Evolutionary conservation across 2,888 invertebrate genomes (phyloP), one percentile per base, ranked within the genome.

Genomic region (Drosophila putrida): DNA sequence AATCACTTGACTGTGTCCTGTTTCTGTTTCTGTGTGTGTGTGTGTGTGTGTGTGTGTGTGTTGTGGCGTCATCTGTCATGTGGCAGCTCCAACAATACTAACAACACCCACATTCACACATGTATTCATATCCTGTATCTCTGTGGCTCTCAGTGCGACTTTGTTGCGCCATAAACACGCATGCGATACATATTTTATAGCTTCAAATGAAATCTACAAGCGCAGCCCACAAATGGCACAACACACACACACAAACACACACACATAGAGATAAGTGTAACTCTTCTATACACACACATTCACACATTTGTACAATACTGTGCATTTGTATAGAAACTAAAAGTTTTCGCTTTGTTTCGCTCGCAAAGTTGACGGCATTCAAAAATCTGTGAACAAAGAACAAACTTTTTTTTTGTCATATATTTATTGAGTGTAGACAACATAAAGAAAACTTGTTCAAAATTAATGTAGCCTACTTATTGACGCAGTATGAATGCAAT

Each of bases 111-210:
- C 35, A 57, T 10, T 10, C 27, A 15, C 44, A 57, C 57, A 41
- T 64, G 55, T 77, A 62, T 68, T 41, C 50, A 50, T 38, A 50
- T 50, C 0, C 51, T 66, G 57, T 74, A 51, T 60, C 39, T 60
- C 43, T 66, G 36, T 61, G 15, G 38, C 20, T 51, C 28, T 36
- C 50, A 59, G 15, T 47, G 50, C 41, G 51, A 59, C 50, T 68
- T 57, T 65, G 53, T 72, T 72, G 71, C 38, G 75, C 69, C 76
- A 70, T 78, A 83, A 87, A 83, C 84, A 82, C 73, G 79, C 87
- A 83, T 80, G 71, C 61, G 60, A 80, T 83, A 81, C 71, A 86
- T 83, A 75, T 83, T 86, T 82, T 65, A 82, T 86, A 73, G 84
- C 66, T 65, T 59, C 53, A 49, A 77, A 71, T 70, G 65, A 75